Evolutionary conservation across 2,797 vertebrate species (phyloP), one percentile per base, ranked within the genome.

Genomic region (Holocentrus rufus): DNA sequence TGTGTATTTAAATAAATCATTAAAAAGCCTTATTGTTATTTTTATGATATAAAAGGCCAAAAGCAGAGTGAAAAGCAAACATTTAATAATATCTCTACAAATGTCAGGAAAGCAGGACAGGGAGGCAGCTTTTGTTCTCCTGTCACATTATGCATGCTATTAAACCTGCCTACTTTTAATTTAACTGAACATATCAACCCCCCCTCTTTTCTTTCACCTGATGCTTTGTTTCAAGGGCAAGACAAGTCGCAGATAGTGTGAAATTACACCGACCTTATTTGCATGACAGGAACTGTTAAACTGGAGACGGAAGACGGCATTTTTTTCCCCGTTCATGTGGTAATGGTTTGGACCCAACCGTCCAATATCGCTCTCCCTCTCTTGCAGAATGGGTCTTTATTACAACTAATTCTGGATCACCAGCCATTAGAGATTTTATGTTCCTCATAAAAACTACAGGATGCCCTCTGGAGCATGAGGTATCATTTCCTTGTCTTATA

Each of bases 381-480:
- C 23, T 46, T 53, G 50, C 71, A 79, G 76, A 73, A 52, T 60
- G 39, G 65, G 36, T 53, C 75, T 82, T 79, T 72, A 80, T 80
- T 83, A 55, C 60, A 72, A 81, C 69, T 49, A 83, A 89, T 84
- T 86, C 82, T 59, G 56, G 54, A 80, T 86, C 27, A 22, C 83
- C 87, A 84, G 78, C 65, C 72, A 84, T 86, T 88, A 78, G 82
- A 84, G 74, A 77, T 82, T 82, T 91, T 82, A 92, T 90, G 81
- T 68, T 81, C 44, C 25, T 74, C 68, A 79, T 89, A 89, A 92
- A 91, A 85, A 53, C 75, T 53, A 52, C 71, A 63, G 52, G 52
- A 82, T 72, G 70, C 62, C 88, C 73, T 83, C 67, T 66, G 74
- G 80, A 74, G 81, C 59, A 53, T 72, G 34, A 67, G 44, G 57